Evolutionary conservation across 2,113 vertebrate species (phyloP).

Genomic region (Petromus typicus): DNA sequence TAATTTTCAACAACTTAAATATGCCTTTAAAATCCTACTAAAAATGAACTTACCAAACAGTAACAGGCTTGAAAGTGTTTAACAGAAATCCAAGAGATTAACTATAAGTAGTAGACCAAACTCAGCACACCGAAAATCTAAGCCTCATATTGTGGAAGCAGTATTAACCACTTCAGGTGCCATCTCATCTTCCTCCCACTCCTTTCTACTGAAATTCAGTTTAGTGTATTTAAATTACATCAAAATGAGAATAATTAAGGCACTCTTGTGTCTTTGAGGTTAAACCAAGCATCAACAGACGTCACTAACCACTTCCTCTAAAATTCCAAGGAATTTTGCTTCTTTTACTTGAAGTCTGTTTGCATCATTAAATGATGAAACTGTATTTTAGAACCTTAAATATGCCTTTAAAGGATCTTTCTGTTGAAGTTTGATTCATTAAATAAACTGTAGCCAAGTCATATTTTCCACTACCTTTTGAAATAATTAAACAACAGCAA

Average conservation of each 20-base stretch:
- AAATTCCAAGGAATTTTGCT: background rate
- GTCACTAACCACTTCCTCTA: constrained; percentile 38
- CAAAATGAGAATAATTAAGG: background rate
- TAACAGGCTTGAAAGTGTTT: background rate
- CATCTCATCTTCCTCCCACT: background rate
- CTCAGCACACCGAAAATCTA: background rate
- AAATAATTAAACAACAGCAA: background rate
- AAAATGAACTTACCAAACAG: background rate
- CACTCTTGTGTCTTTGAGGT: constrained; percentile 26
- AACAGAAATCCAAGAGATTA: background rate
- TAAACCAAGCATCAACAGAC: constrained; percentile 3
- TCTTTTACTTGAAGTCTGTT: constrained; percentile 10
- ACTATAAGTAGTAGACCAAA: background rate
- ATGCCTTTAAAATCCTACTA: constrained; percentile 11
- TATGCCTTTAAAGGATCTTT: background rate
- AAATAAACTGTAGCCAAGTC: background rate
- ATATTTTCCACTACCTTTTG: background rate
- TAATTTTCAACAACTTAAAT: constrained; percentile 25
- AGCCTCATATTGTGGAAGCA: background rate
- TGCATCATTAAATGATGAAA: constrained; percentile 22
- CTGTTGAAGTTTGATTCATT: constrained; percentile 35
- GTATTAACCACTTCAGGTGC: background rate
- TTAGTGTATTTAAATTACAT: background rate
- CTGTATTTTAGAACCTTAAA: background rate
- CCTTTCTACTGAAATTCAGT: background rate